Evolutionary conservation across 2,888 invertebrate genomes (phyloP).

Genomic region (Diplazon laetatorius): DNA sequence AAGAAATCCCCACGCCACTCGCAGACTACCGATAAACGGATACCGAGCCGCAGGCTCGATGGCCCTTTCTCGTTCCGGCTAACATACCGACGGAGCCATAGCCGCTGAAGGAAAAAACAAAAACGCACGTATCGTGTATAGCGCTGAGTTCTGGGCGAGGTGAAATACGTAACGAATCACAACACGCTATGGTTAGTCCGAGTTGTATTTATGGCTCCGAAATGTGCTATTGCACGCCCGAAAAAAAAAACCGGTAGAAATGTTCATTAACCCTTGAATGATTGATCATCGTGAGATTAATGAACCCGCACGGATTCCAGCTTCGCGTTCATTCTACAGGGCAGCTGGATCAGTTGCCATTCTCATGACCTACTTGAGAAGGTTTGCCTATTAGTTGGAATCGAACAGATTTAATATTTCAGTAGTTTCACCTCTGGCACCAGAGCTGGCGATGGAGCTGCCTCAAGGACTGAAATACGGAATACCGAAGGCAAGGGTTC

Average conservation of each 20-base stretch:
- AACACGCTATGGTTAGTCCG: conserved; percentile 22
- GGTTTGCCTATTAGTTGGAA: too few species aligned
- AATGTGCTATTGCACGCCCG: conserved; percentile 3
- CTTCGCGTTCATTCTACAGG: not conserved
- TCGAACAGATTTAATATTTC: too few species aligned
- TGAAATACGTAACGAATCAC: conserved; percentile 25
- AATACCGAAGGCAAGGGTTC: too few species aligned
- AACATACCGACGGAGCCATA: conserved; percentile 49
- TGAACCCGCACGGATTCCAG: not conserved
- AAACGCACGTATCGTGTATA: conserved; percentile 7
- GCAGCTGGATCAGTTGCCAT: too few species aligned
- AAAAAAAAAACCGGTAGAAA: conserved; percentile 4
- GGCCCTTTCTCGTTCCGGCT: conserved; percentile 42
- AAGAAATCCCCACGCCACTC: conserved; percentile 46
- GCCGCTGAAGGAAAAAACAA: conserved; percentile 20
- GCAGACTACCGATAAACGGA: conserved; percentile 51
- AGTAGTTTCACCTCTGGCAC: too few species aligned
- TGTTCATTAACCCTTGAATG: not conserved
- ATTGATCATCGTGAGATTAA: conserved; percentile 7
- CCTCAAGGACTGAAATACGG: too few species aligned
- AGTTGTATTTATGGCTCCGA: conserved; percentile 30
- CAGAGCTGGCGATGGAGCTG: too few species aligned
- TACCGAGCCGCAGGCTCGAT: conserved; percentile 20
- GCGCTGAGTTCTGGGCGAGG: conserved; percentile 5
- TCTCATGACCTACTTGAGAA: too few species aligned